Evolutionary conservation across 1,140 invertebrate species (phyloP), one percentile per base, ranked within the genome.

Genomic region (Drosophila virilis): DNA sequence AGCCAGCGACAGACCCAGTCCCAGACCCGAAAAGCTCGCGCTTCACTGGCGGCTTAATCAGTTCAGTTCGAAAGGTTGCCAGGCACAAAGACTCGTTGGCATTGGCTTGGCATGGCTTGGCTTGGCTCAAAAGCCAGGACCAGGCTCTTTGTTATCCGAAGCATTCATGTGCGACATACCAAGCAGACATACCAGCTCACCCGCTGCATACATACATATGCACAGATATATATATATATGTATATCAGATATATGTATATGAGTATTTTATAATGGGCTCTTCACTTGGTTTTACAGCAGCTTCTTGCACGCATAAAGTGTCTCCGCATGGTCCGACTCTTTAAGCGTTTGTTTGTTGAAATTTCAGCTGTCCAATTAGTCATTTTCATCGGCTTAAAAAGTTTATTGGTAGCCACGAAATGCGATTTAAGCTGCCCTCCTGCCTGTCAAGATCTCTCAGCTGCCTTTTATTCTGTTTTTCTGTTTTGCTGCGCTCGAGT

Each of bases 331-430:
- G 22, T 10, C 35, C 17, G 22, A 13, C 37, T 46, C 45, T 43
- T 76, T 72, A 72, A 76, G 71, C 60, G 43, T 77, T 70, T 70
- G 73, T 67, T 78, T 74, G 67, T 86, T 88, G 69, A 86, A 75
- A 75, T 85, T 80, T 83, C 83, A 86, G 75, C 79, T 83, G 84
- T 88, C 83, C 83, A 88, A 88, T 88, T 88, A 88, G 83, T 89
- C 79, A 88, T 74, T 88, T 86, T 88, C 77, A 83, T 83, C 43
- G 73, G 69, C 66, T 67, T 72, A 76, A 73, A 72, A 60, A 65
- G 40, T 78, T 71, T 75, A 75, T 74, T 74, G 78, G 68, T 60
- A 66, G 66, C 50, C 65, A 62, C 59, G 52, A 74, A 74, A 86
- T 88, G 78, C 76, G 68, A 88, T 77, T 88, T 86, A 79, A 86